Evolutionary conservation across 1,140 invertebrate genomes (phyloP).

Genomic region (Brachionus asplanchnoidis): DNA sequence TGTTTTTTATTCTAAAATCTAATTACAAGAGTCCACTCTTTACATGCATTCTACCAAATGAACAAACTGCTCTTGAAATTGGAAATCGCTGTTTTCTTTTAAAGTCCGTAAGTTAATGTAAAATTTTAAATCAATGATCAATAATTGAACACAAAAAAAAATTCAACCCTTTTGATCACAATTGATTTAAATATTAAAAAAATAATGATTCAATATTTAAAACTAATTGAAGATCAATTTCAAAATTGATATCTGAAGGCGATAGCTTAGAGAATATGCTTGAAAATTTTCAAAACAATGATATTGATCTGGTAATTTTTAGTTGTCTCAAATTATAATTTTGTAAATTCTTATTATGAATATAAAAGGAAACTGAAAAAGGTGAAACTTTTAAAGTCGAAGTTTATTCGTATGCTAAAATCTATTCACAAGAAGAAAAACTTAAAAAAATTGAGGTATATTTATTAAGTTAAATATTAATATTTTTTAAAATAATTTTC

Average conservation of each 20-base stretch:
- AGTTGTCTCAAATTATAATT: neutral
- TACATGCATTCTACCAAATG: neutral
- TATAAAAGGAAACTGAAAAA: neutral
- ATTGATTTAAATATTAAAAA: neutral
- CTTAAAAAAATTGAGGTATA: neutral
- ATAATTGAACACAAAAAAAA: neutral
- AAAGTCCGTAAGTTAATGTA: conserved; percentile 5
- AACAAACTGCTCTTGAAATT: neutral
- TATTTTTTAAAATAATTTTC: neutral
- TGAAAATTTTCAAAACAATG: neutral
- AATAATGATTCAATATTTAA: too few species aligned
- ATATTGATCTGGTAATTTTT: neutral
- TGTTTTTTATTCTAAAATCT: neutral
- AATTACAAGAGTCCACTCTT: neutral
- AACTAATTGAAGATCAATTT: neutral
- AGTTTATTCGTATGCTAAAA: conserved; percentile 24
- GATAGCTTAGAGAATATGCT: neutral
- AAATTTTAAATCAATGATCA: neutral
- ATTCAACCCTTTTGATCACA: neutral
- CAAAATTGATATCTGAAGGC: neutral
- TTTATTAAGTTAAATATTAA: neutral
- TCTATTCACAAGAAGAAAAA: conserved; percentile 33
- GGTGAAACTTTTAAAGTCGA: conserved; percentile 34
- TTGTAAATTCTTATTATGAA: too few species aligned
- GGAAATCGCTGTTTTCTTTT: neutral